Evolutionary conservation across 2,888 invertebrate genomes (phyloP), one percentile per base, ranked within the genome.

Genomic region (Coremacera marginata): DNA sequence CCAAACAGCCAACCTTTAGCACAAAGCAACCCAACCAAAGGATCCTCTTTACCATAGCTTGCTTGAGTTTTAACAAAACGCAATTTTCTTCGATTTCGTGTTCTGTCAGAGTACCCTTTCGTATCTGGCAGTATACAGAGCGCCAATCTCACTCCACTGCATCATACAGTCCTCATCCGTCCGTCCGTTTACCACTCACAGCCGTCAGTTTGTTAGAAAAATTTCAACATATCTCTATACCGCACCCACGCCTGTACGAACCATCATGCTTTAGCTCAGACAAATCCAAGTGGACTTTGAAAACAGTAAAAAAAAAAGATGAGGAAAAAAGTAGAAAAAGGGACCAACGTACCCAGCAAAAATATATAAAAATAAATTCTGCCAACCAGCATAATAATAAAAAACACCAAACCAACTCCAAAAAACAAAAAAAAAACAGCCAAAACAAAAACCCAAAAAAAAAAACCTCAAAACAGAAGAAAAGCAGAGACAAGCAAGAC

Each of bases 11-110:
- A 55, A 19, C 1, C 19, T 55, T 19, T 22, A 8, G 22, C 22
- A 55, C 55, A 22, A 55, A 55, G 22, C n/a, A 55, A 1, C 55
- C 44, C 44, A 14, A 44, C 44, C 14, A 44, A 37, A 57, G 60
- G 25, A 60, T 27, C 60, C 60, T 9, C 37, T 37, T 37, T 37
- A 8, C 37, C 5, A 37, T 37, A 37, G 37, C 7, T 44, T 44
- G 44, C 44, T 44, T 11, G 44, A 44, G 11, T 44, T 44, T 44
- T 7, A 44, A 44, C 44, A 44, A 44, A 44, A 44, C 74, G 55
- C 67, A 74, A 74, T 67, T 67, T 74, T 67, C 74, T 74, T 55
- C 67, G 63, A 51, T 65, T 73, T 65, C 51, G n/a, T 49, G 19
- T 16, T 14, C 60, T 62, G 27, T 63, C 63, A n/a, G 5, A 34